Conservation (phyloP, 2,888 invertebrate species). For the Yponomeuta plumbellus region DNA sequence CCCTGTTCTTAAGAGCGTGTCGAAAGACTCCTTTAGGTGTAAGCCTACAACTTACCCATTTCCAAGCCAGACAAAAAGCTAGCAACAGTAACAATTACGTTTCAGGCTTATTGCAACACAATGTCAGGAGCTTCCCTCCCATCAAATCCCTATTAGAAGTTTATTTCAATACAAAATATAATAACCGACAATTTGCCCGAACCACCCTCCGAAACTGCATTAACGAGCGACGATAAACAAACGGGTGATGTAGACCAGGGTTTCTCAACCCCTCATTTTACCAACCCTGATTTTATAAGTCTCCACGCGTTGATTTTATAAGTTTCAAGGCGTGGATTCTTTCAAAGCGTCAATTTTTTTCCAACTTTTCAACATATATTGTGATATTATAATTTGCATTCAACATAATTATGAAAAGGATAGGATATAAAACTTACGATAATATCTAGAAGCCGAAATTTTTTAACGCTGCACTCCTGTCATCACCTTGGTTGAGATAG, state of each 20-base stretch:
- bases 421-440: no score
- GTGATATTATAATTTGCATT: no score
- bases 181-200: slow-evolving; percentile 6
- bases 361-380: no score
- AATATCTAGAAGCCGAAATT: no score
- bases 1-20: no score
- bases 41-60: neutral
- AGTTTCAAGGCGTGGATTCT: no score
- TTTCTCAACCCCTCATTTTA: neutral
- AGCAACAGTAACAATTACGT: neutral
- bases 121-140: neutral
- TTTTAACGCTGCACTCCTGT: no score
- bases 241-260: slow-evolving; percentile 9
- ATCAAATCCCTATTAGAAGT: slow-evolving; percentile 3
- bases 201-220: slow-evolving; percentile 14
- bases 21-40: neutral
- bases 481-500: no score
- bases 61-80: neutral
- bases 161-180: slow-evolving; percentile 12
- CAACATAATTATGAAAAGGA: no score
- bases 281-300: no score
- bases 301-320: no score
- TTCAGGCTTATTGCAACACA: neutral
- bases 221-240: slow-evolving; percentile 17
- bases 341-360: no score